A percentile compares a stretch with the other conserved stretches of the same genome.
phyloP scores from a whole-genome alignment of 2,888 invertebrate genomes.

The Lydus trimaculatus region DNA sequence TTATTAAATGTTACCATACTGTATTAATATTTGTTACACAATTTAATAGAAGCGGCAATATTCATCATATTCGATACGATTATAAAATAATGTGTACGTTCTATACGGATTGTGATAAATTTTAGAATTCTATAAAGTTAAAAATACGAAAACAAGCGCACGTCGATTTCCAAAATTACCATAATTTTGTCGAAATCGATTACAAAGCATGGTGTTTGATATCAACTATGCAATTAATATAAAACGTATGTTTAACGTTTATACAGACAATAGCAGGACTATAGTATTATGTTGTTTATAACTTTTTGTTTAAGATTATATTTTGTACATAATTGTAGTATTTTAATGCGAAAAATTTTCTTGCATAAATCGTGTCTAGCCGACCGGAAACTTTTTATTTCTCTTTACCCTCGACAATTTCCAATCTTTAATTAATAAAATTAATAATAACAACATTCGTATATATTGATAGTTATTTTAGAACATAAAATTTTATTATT shows the following conservation, averaged over 20 bases:
- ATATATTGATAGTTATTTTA: neutral
- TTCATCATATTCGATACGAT: neutral
- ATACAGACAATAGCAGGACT: constrained; percentile 46
- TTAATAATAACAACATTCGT: neutral
- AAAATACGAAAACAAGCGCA: constrained; percentile 47
- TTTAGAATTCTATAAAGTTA: constrained; percentile 5
- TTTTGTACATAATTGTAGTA: constrained; percentile 45
- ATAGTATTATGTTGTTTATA: constrained; percentile 51
- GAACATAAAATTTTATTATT: neutral
- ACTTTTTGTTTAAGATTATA: constrained; percentile 37
- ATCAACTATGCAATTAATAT: constrained; percentile 56
- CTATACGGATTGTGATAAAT: neutral
- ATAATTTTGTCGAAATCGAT: constrained; percentile 60
- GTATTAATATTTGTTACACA: neutral
- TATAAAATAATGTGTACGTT: neutral
- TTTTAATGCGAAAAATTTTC: constrained; percentile 42
- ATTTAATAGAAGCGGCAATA: neutral
- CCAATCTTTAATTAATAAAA: neutral
- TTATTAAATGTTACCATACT: constrained; percentile 5
- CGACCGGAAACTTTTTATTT: constrained; percentile 34
- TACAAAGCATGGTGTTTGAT: constrained; percentile 56
- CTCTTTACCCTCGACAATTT: neutral
- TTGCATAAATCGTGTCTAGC: constrained; percentile 33
- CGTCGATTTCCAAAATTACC: constrained; percentile 59
- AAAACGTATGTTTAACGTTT: constrained; percentile 53